Evolutionary conservation across 2,113 vertebrate species (phyloP), one percentile per base, ranked within the genome.

Genomic region (Ifrita kowaldi): DNA sequence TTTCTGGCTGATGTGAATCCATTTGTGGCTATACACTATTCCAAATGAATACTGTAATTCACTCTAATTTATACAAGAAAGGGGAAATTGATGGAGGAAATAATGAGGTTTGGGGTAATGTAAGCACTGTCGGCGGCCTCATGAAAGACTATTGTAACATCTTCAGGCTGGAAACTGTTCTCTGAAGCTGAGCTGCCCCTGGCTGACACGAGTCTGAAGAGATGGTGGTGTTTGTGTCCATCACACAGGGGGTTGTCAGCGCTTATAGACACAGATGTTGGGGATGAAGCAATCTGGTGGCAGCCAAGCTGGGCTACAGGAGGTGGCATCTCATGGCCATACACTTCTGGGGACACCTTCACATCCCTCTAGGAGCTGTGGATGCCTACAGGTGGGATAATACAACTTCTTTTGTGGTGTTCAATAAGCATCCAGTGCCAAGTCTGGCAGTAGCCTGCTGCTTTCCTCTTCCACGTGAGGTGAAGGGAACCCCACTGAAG

Each of bases 61-160:
- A 84, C 73, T 95, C 92, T 95, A 89, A 96, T 97, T 96, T 95
- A 96, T 94, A 87, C 60, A 60, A 92, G 88, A 92, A 91, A 78
- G 73, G 70, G 53, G 86, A 87, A 90, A 90, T 71, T 92, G 90
- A 94, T 95, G 79, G 73, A 95, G 71, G 85, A 93, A 95, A 88
- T 95, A 91, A 93, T 91, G 82, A 96, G 90, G 64, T 91, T 69
- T 83, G 64, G 47, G 82, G 70, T 76, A 87, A 84, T 64, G 57
- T 59, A 88, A 93, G 87, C 71, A 67, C 60, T 64, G 75, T 57
- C 55, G 50, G 77, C 42, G 44, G 75, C 50, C 52, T 90, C 47
- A 17, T 60, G 79, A 79, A 93, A 87, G 81, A 47, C 17, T 56
- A 39, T 49, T 84, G 83, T 77, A 77, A 75, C 24, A 39, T 55